phyloP scores from a whole-genome alignment of 2,888 invertebrate species.

The Gasteruption jaculator region DNA sequence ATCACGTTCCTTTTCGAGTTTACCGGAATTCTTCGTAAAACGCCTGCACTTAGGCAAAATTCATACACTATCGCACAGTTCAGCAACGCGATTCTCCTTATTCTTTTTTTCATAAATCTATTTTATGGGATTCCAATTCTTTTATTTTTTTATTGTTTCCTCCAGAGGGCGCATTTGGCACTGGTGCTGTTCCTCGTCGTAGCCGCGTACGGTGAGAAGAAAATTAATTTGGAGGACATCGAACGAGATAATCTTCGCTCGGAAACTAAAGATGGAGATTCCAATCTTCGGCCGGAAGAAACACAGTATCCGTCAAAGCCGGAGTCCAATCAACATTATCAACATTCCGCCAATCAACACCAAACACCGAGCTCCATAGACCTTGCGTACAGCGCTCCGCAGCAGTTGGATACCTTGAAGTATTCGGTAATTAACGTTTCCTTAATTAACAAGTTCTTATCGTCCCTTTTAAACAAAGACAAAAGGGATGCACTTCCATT shows the following conservation, averaged over 20 bases:
- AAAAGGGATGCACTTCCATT: too few relatives aligned
- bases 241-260: conserved; percentile 66
- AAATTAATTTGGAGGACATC: conserved; percentile 70
- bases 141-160: conserved; percentile 13
- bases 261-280: conserved; percentile 56
- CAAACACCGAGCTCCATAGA: conserved; percentile 15
- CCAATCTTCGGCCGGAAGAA: conserved; percentile 30
- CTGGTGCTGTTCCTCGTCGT: conserved; percentile 32
- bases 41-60: too few relatives aligned
- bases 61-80: too few relatives aligned
- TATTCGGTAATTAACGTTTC: conserved; percentile 1
- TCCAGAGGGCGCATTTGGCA: conserved; percentile 35
- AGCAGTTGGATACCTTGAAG: conserved; percentile 9
- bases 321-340: conserved; percentile 31
- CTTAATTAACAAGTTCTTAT: too few relatives aligned
- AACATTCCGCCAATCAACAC: conserved; percentile 25
- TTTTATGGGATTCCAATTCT: neutral
- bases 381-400: conserved; percentile 20
- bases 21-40: conserved; percentile 23
- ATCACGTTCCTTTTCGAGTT: too few relatives aligned
- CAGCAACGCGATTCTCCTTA: too few relatives aligned
- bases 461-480: too few relatives aligned
- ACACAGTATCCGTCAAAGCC: conserved; percentile 30
- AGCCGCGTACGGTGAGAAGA: conserved; percentile 55
- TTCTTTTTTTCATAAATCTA: too few relatives aligned